phyloP scores from a whole-genome alignment of 2,888 invertebrate genomes.

The Taphrorychus bicolor region DNA sequence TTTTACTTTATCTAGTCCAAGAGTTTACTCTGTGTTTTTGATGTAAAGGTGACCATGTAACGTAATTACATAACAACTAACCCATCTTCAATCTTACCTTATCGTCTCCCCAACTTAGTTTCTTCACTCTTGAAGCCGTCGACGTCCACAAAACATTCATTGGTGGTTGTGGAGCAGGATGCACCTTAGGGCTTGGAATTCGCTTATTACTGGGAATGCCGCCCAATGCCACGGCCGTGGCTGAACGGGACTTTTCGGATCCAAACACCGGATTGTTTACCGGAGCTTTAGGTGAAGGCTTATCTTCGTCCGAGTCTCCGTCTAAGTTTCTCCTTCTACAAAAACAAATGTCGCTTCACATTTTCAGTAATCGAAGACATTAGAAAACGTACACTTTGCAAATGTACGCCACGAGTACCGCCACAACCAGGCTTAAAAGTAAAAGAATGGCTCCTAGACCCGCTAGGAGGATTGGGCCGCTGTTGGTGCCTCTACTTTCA shows the following conservation, averaged over 20 bases:
- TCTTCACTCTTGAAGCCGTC: constrained; percentile 76
- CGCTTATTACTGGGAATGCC: constrained; percentile 59
- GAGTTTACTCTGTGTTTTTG: no score
- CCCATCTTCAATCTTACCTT: constrained; percentile 53
- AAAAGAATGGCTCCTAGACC: constrained; percentile 76
- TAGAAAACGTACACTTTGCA: constrained; percentile 69
- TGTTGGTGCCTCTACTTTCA: constrained; percentile 9
- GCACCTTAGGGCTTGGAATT: constrained; percentile 60
- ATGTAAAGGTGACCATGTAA: no score
- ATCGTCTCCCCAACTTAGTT: constrained; percentile 77
- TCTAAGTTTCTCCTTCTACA: not conserved
- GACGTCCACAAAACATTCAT: constrained; percentile 69
- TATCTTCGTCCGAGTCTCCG: constrained; percentile 21
- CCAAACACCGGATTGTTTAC: constrained; percentile 57
- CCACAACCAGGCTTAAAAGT: constrained; percentile 76
- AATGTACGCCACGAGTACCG: constrained; percentile 78
- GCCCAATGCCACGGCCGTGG: constrained; percentile 51
- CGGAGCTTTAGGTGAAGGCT: constrained; percentile 34
- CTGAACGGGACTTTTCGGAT: constrained; percentile 38
- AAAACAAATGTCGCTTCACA: not conserved
- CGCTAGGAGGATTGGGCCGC: constrained; percentile 60
- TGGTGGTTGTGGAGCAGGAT: constrained; percentile 59
- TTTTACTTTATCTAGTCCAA: no score
- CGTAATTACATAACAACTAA: no score
- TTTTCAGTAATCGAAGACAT: not conserved